Base-by-base conservation (phyloP, 2,797 vertebrate species). In the Acrocephalus scirpaceus region DNA sequence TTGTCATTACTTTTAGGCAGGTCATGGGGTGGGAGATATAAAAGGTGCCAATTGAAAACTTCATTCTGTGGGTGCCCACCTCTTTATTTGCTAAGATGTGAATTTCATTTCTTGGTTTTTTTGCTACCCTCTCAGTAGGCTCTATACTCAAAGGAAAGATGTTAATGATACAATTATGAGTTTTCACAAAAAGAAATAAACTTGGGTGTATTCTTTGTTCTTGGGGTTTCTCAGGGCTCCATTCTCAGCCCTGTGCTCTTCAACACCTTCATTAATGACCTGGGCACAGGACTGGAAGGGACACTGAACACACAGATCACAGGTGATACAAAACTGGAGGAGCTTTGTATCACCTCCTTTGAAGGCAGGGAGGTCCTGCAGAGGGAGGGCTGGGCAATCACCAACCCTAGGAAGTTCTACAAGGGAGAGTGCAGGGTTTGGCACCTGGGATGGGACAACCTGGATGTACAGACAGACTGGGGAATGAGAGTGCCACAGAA, bases 21-120 rank as follows among this genome's bases (percentile, higher is more conserved):
- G 90, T 90, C 64, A 61, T 60, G 61, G 82, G 75, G 29, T 92
- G 72, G 87, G 88, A 97, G 95, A 88, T 30, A 42, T 75, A 78
- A 21, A 93, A 86, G 18, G 76, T 95, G 87, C 78, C 97, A 96
- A 94, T 75, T 96, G 97, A 96, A 97, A 98, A 96, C 90, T 93
- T 12, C 36, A 58, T 90, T 86, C 88, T 48, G 13, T 50, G 22
- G 8, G 14, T 56, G 29, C 25, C 22, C 18, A 6, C 29, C 9
- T 71, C 30, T 60, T 74, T 60, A 42, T 65, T 50, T 94, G n/a
- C 40, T 54, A 34, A 82, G 61, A 42, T 1, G 6, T 57, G 36
- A 48, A 48, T 71, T 86, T n/a, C 0, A 1, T 15, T 76, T 53
- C 20, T 66, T 56, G 7, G 29, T 1, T 51, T 11, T 53, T 54